A percentile compares a stretch with the other conserved stretches of the same genome.
Evolutionary conservation across 30 jellyfish, hydroid and myxozoan species (phyloP).

Genomic region (Cassiopea xamachana): DNA sequence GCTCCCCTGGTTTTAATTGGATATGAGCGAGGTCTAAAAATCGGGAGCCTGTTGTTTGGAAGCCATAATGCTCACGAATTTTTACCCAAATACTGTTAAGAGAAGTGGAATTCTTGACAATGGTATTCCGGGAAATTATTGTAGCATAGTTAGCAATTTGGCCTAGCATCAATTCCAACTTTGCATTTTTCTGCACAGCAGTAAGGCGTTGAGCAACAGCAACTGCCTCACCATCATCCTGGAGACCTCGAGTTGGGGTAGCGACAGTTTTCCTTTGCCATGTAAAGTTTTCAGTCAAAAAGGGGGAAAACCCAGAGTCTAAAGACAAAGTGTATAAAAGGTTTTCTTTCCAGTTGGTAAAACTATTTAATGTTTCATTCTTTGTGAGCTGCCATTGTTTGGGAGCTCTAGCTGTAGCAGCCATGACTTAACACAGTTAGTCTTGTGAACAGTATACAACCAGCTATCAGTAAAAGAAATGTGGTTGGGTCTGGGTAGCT

Average conservation of each 20-base stretch:
- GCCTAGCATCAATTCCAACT: neutral
- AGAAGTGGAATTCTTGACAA: slow-evolving; percentile 56
- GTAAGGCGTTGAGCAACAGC: slow-evolving; percentile 41
- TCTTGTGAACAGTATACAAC: too few relatives aligned
- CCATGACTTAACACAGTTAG: too few relatives aligned
- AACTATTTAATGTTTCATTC: slow-evolving; percentile 27
- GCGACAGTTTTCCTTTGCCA: slow-evolving; percentile 54
- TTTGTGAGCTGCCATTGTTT: slow-evolving; percentile 32
- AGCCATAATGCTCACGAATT: slow-evolving; percentile 40
- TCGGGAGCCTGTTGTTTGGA: slow-evolving; percentile 34
- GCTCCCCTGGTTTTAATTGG: slow-evolving; percentile 8
- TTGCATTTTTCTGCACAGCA: slow-evolving; percentile 26
- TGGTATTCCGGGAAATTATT: slow-evolving; percentile 51
- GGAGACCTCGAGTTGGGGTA: slow-evolving; percentile 39
- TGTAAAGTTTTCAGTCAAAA: slow-evolving; percentile 35
- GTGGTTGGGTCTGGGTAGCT: too few relatives aligned
- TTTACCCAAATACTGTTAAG: slow-evolving; percentile 2
- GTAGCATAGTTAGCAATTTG: slow-evolving; percentile 40
- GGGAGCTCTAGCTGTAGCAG: slow-evolving; percentile 42
- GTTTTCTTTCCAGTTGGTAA: slow-evolving; percentile 61
- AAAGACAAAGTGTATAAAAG: slow-evolving; percentile 36
- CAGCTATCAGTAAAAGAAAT: too few relatives aligned
- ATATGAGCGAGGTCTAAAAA: slow-evolving; percentile 31
- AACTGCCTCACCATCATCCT: slow-evolving; percentile 21
- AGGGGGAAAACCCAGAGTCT: slow-evolving; percentile 32